Evolutionary conservation across 2,797 vertebrate species (phyloP).

Genomic region (Thamnophis elegans): DNA sequence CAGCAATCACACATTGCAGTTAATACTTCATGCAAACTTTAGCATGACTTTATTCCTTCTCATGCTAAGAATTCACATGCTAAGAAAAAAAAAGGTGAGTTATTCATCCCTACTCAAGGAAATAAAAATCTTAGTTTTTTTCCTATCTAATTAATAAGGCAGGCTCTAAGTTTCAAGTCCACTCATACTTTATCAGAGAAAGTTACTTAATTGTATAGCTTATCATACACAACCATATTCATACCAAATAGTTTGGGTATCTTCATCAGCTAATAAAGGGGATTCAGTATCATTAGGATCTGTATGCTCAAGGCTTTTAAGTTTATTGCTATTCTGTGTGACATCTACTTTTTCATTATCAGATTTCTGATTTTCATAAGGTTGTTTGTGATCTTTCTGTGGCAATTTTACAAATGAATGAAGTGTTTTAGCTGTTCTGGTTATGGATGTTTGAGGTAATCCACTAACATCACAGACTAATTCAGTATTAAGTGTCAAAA

Average conservation of each 20-base stretch:
- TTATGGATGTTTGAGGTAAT: conserved; percentile 59
- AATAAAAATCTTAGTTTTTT: conserved; percentile 23
- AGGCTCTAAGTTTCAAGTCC: conserved; percentile 43
- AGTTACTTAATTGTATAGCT: conserved; percentile 17
- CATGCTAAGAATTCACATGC: conserved; percentile 66
- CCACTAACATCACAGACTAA: conserved; percentile 95
- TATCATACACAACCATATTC: conserved; percentile 96
- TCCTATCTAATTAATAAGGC: conserved; percentile 33
- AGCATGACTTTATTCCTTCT: conserved; percentile 65
- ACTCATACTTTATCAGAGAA: conserved; percentile 20
- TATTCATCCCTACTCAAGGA: neutral
- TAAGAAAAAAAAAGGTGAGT: conserved; percentile 45
- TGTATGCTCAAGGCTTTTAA: conserved; percentile 47
- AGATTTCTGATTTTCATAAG: conserved; percentile 52
- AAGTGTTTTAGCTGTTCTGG: conserved; percentile 58
- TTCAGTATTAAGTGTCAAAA: conserved; percentile 91
- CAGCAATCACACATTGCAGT: conserved; percentile 71
- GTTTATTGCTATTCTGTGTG: conserved; percentile 48
- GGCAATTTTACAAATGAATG: conserved; percentile 55
- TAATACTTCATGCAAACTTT: conserved; percentile 71
- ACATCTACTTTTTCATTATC: conserved; percentile 44
- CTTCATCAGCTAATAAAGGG: conserved; percentile 80
- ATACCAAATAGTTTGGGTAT: conserved; percentile 92
- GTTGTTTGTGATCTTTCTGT: conserved; percentile 55
- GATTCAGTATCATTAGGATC: conserved; percentile 68